Evolutionary conservation across 2,888 invertebrate species (phyloP).

Genomic region (Athrips mouffetella): DNA sequence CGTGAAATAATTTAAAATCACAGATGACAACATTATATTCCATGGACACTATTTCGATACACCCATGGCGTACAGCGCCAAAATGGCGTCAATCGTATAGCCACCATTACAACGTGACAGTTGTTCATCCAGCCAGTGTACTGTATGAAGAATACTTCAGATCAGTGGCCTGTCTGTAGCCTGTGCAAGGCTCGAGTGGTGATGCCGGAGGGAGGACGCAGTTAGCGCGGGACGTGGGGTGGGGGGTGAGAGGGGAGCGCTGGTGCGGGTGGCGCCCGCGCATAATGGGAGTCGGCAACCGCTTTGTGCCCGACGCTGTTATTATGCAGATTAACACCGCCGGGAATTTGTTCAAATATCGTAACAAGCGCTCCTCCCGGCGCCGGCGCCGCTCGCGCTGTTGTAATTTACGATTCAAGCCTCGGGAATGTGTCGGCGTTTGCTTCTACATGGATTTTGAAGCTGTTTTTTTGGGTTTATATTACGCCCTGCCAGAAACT

Average conservation of each 20-base stretch:
- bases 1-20: too few relatives aligned
- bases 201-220: slow-evolving; percentile 24
- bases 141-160: too few relatives aligned
- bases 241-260: slow-evolving; percentile 21
- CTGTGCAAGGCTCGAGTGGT: slow-evolving; percentile 6
- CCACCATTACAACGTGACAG: too few relatives aligned
- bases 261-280: slow-evolving; percentile 67
- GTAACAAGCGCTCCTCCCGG: slow-evolving; percentile 74
- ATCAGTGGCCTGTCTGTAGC: too few relatives aligned
- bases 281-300: slow-evolving; percentile 72
- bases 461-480: slow-evolving; percentile 53
- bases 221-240: slow-evolving; percentile 49
- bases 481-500: slow-evolving; percentile 44
- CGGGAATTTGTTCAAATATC: slow-evolving; percentile 79
- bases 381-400: slow-evolving; percentile 70
- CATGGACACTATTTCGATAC: too few relatives aligned
- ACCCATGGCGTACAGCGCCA: too few relatives aligned
- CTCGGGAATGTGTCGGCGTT: slow-evolving; percentile 69
- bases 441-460: slow-evolving; percentile 50
- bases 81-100: too few relatives aligned
- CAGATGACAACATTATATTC: too few relatives aligned
- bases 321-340: slow-evolving; percentile 79
- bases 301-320: slow-evolving; percentile 74
- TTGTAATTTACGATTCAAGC: slow-evolving; percentile 69
- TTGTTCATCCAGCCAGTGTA: too few relatives aligned